These are phyloP conservation scores for Microtus pennsylvanicus DNA, from an alignment of 2,113 vertebrate species.

Conservation along the genomic window DNA sequence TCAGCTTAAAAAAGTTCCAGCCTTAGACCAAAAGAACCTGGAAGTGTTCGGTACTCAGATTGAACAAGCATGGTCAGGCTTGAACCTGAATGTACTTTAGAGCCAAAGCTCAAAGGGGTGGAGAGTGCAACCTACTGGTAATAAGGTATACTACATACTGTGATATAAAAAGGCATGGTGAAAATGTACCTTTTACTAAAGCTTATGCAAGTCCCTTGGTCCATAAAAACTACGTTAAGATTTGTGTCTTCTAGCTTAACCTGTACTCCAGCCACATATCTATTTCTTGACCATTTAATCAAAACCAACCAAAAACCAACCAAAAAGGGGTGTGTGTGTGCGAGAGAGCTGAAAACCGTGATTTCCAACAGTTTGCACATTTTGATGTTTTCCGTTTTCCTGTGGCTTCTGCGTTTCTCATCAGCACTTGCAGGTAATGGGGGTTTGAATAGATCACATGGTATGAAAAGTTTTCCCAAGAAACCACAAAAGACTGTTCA, in stretches of 20 bases:
- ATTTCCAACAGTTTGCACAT: conserved; percentile 86
- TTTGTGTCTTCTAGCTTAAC: conserved; percentile 91
- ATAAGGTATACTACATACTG: conserved; percentile 98
- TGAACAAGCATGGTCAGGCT: conserved; percentile 90
- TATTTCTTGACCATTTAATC: conserved; percentile 90
- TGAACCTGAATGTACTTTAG: conserved; percentile 91
- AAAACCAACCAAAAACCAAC: conserved; percentile 86
- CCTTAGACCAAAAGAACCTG: conserved; percentile 90
- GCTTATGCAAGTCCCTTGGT: conserved; percentile 99
- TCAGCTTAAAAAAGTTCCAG: conserved; percentile 89
- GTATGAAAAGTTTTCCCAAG: conserved; percentile 88
- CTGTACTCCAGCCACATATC: conserved; percentile 90
- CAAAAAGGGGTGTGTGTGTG: conserved; percentile 16
- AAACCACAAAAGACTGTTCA: conserved; percentile 91
- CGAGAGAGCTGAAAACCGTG: conserved; percentile 86
- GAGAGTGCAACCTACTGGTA: conserved; percentile 96
- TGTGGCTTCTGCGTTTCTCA: conserved; percentile 88
- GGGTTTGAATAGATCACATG: conserved; percentile 85
- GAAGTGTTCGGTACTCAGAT: conserved; percentile 90
- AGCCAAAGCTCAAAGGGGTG: conserved; percentile 92
- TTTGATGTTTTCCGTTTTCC: conserved; percentile 83
- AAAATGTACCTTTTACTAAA: conserved; percentile 99
- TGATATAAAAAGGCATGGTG: conserved; percentile 91
- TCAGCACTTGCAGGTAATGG: conserved; percentile 88
- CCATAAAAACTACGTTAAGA: conserved; percentile 97